Base-by-base conservation (phyloP, 2,888 invertebrate genomes). In the Sesia apiformis region DNA sequence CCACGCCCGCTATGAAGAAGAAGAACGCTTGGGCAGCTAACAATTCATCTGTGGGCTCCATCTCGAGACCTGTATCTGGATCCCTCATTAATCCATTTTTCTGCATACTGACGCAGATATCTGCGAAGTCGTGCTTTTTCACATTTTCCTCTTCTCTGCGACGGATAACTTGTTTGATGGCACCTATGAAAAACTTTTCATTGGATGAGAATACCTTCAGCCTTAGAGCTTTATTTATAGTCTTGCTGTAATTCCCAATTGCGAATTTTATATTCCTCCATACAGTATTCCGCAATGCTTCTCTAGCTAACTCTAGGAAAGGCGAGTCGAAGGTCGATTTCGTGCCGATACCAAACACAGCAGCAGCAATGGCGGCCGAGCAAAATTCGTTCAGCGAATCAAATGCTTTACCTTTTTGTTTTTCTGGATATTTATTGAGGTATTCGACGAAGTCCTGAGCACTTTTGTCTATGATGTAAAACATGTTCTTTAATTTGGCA, bases 1-100 rank as follows among this genome's bases (percentile, higher is more conserved):
- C 85, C 3, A 81, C 79, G 0, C 87, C 88, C 40, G 84, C 87
- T 43, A 69, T 62, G 53, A 79, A 82, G 60, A 83, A 84, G 60
- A 86, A 77, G 54, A 85, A 80, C 0, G 74, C 78, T 60, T 85
- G 82, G 4, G 81, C 78, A 4, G 78, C 75, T 38, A 83, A 55
- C 4, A 78, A 40, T 53, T 77, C 81, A 53, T 81, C 81, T 0
- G 82, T 79, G 0, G 85, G 76, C 42, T 77, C 67, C 52, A 84
- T 49, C 40, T 72, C 70, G 3, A 67, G 66, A 0, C 76, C 78
- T 0, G 76, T 73, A 0, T 72, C 69, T 2, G 53, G 46, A 55
- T 84, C 80, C 38, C 52, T 63, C 62, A 81, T 63, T 1, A 56
- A 61, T 4, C 82, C 82, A 38, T 63, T 65, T 46, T 74, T 78